Evolutionary conservation across 2,113 vertebrate genomes (phyloP).

Genomic region (Marmota flaviventris): DNA sequence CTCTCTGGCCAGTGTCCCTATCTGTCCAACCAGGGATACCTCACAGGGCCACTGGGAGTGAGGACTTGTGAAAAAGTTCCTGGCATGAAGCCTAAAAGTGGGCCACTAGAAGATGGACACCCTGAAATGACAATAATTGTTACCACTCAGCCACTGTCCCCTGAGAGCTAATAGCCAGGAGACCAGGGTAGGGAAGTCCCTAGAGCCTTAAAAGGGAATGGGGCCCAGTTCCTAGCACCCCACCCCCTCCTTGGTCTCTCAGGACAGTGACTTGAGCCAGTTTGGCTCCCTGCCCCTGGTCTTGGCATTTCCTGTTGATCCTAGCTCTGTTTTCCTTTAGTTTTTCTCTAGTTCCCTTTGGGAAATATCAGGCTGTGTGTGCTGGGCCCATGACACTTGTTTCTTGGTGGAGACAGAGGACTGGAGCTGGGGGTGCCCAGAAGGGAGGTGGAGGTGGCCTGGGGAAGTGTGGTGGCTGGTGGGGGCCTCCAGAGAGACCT

Average conservation of each 20-base stretch:
- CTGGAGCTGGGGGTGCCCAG: neutral
- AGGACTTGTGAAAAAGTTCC: neutral
- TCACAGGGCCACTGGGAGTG: neutral
- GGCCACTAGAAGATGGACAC: neutral
- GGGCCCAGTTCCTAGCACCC: neutral
- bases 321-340: conserved; percentile 53
- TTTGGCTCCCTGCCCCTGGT: neutral
- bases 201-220: conserved; percentile 38
- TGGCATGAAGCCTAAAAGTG: neutral
- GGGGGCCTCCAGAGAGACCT: neutral
- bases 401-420: neutral
- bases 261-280: conserved; percentile 54
- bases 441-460: neutral
- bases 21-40: neutral
- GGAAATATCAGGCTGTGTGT: neutral
- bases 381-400: neutral
- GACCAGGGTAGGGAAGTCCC: neutral
- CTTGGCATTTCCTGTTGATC: conserved; percentile 81
- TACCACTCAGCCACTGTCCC: neutral
- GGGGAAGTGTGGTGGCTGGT: neutral
- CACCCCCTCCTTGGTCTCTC: neutral
- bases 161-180: neutral
- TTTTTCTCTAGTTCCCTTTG: neutral
- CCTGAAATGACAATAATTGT: neutral
- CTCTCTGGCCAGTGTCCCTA: neutral